Evolutionary conservation across 2,797 vertebrate species (phyloP).

Genomic region (Euthynnus affinis): DNA sequence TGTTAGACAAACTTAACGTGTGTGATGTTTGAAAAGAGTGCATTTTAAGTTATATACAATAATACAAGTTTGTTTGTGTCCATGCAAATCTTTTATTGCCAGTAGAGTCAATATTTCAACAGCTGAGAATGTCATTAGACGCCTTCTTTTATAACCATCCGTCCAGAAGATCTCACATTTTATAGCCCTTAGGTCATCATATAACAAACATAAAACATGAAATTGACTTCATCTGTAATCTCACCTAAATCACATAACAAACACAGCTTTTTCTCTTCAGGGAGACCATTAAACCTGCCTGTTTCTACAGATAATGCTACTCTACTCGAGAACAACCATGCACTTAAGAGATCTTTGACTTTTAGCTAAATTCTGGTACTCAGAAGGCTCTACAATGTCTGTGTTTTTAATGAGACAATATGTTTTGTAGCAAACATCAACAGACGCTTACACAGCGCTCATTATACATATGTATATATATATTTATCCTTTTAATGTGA

Average conservation of each 20-base stretch:
- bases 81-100: neutral
- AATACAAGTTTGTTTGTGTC: neutral
- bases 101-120: constrained; percentile 10
- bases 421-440: neutral
- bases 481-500: neutral
- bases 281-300: too few species aligned
- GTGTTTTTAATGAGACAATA: neutral
- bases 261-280: too few species aligned
- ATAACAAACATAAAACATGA: neutral
- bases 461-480: too few species aligned
- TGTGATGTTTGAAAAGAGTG: neutral
- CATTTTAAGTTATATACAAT: neutral
- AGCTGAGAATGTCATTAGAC: constrained; percentile 1
- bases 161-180: too few species aligned
- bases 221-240: neutral
- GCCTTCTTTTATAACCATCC: too few species aligned
- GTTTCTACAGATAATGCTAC: too few species aligned
- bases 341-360: too few species aligned
- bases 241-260: neutral
- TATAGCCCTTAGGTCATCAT: neutral
- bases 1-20: neutral
- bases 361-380: too few species aligned
- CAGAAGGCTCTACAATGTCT: neutral
- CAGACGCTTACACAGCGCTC: too few species aligned
- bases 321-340: too few species aligned